Evolutionary conservation across 1,140 invertebrate species (phyloP), one percentile per base, ranked within the genome.

Genomic region (Phenacoccus solenopsis): DNA sequence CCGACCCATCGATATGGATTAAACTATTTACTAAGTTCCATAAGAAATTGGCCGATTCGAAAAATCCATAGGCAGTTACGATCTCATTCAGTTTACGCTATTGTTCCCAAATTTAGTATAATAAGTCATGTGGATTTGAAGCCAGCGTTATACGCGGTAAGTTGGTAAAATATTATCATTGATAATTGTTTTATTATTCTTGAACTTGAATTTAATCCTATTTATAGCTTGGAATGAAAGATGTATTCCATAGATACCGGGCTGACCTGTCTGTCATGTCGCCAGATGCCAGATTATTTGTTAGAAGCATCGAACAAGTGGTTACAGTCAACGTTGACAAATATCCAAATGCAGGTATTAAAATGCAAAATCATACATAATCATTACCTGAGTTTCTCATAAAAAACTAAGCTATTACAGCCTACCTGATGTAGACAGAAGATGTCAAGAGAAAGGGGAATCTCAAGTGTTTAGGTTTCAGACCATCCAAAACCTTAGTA

Each of bases 261-360:
- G 84, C 86, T 0, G 87, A 92, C 77, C 86, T 92, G 74, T 84
- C 84, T 9, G 84, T 83, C 25, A 90, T 91, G 89, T 90, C 89
- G 24, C 78, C 82, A 5, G 87, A 89, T 72, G 77, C 83, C 12
- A 84, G 86, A 25, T 83, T 91, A 32, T 91, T 89, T 74, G 89
- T 89, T 12, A 85, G 88, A 69, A 89, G 89, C 76, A 86, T 91
- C 72, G 89, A 91, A 78, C 89, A 91, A 79, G 87, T 87, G 22
- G 88, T 91, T 67, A 88, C 88, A 21, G 87, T 91, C 2, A 87
- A 87, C 73, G 90, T 90, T 72, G 83, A 86, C 74, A 90, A 89
- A 77, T 88, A 87, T 74, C 59, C 59, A 64, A 64, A 64, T 22
- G 25, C 59, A 64, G 59, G 59, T 64, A 64, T 9, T 49, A 49